phyloP scores from a whole-genome alignment of 1,140 invertebrate genomes.

The Leptopilina clavipes region DNA sequence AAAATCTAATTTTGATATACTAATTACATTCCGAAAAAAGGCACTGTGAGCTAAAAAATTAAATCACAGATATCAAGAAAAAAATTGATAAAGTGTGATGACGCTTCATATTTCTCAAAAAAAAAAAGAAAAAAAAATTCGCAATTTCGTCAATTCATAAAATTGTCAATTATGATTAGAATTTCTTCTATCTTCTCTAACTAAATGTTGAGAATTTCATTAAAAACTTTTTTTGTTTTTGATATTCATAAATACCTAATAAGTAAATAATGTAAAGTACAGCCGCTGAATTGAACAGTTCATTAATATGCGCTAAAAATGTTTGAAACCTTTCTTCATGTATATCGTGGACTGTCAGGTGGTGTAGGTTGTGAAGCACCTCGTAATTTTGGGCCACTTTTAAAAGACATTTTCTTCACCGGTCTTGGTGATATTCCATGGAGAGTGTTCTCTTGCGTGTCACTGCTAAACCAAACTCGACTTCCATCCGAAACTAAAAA shows the following conservation, averaged over 20 bases:
- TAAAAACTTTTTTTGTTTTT: background rate
- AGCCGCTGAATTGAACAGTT: background rate
- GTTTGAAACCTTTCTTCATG: slow-evolving; percentile 58
- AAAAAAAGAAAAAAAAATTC: too few relatives aligned
- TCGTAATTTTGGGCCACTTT: slow-evolving; percentile 69
- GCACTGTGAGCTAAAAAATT: slow-evolving; percentile 4
- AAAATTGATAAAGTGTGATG: background rate
- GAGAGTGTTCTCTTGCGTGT: slow-evolving; percentile 67
- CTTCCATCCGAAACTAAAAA: slow-evolving; percentile 70
- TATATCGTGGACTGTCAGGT: slow-evolving; percentile 73
- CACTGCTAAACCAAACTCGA: slow-evolving; percentile 73
- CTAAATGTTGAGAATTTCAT: background rate
- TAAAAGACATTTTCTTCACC: slow-evolving; percentile 76
- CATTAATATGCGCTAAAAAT: slow-evolving; percentile 3
- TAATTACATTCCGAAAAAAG: slow-evolving; percentile 13
- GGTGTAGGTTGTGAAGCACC: slow-evolving; percentile 67
- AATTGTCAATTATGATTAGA: slow-evolving; percentile 9
- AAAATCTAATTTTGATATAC: background rate
- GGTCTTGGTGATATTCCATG: slow-evolving; percentile 76
- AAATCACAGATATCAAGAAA: slow-evolving; percentile 16
- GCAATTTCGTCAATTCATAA: background rate
- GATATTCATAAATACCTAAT: background rate
- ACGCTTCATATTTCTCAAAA: background rate
- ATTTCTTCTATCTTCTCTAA: background rate
- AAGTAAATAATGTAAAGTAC: background rate